A percentile compares a stretch with the other conserved stretches of the same genome.
Evolutionary conservation across 1,140 invertebrate genomes (phyloP).

Genomic region (Hycleus cichorii): DNA sequence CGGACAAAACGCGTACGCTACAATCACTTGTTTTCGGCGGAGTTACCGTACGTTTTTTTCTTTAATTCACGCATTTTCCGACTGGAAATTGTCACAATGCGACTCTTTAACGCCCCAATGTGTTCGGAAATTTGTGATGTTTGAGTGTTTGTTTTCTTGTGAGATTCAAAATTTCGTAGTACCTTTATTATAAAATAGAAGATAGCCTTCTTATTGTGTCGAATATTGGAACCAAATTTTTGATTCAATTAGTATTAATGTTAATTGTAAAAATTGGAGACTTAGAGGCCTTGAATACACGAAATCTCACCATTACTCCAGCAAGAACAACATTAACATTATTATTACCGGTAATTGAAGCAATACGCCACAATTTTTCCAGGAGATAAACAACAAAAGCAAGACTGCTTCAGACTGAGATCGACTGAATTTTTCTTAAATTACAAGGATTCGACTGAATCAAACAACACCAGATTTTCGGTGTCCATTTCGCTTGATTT

Average conservation of each 20-base stretch:
- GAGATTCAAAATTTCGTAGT: no score
- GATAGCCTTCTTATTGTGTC: neutral
- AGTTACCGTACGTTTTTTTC: no score
- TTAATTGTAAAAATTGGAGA: no score
- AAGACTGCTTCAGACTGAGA: constrained; percentile 34
- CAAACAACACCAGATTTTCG: neutral
- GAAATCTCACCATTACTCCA: no score
- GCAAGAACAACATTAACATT: no score
- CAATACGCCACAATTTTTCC: constrained; percentile 18
- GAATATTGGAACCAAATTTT: neutral
- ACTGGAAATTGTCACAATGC: neutral
- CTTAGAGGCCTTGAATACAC: constrained; percentile 13
- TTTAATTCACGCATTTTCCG: no score
- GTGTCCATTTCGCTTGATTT: neutral
- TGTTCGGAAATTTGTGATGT: constrained; percentile 35
- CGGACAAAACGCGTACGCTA: constrained; percentile 15
- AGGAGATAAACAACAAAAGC: constrained; percentile 9
- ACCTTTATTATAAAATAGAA: no score
- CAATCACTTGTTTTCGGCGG: neutral
- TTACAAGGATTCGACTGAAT: no score
- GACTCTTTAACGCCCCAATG: constrained; percentile 26
- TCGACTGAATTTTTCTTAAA: constrained; percentile 27
- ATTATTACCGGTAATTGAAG: constrained; percentile 15
- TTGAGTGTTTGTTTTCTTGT: neutral
- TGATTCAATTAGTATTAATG: no score